A percentile compares a stretch with the other conserved stretches of the same genome.
Conservation (phyloP, 1,140 invertebrate genomes). For the Stegodyphus dumicola region DNA sequence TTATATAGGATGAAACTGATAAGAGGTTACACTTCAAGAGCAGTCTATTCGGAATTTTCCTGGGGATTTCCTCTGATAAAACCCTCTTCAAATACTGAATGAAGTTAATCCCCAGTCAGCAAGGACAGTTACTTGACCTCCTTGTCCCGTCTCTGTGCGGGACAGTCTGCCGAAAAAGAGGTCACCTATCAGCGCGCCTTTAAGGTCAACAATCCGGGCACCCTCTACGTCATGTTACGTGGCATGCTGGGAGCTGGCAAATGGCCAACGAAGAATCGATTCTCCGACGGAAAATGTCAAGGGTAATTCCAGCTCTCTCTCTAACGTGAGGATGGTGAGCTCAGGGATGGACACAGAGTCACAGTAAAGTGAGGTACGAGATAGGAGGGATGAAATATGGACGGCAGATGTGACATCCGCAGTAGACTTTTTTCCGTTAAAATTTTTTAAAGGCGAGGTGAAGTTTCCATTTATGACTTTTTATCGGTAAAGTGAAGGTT, state of each 20-base stretch:
- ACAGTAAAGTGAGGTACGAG: not conserved
- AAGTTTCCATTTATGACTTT: constrained; percentile 1
- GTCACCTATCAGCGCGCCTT: constrained; percentile 11
- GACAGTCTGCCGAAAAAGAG: constrained; percentile 17
- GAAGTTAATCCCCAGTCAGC: too few relatives aligned
- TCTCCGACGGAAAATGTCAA: constrained; percentile 35
- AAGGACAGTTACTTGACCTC: too few relatives aligned
- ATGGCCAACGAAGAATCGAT: constrained; percentile 33
- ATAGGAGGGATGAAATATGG: constrained; percentile 30
- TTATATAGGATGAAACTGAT: too few relatives aligned
- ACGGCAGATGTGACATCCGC: not conserved
- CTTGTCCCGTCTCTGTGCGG: not conserved
- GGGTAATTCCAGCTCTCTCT: constrained; percentile 12
- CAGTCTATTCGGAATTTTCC: too few relatives aligned
- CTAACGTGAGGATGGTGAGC: not conserved
- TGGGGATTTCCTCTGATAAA: too few relatives aligned
- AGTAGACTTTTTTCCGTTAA: too few relatives aligned
- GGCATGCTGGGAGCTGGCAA: constrained; percentile 38
- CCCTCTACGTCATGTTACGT: constrained; percentile 23
- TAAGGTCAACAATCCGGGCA: constrained; percentile 50
- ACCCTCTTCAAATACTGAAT: too few relatives aligned
- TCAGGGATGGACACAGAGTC: not conserved
- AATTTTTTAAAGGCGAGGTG: not conserved
- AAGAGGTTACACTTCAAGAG: too few relatives aligned
- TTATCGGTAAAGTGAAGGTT: constrained; percentile 16